Percentiles rank a stretch among this genome's conserved stretches.
These are phyloP conservation scores for Oppia nitens DNA, from an alignment of 1,140 invertebrate genomes.

Conservation along the genomic window DNA sequence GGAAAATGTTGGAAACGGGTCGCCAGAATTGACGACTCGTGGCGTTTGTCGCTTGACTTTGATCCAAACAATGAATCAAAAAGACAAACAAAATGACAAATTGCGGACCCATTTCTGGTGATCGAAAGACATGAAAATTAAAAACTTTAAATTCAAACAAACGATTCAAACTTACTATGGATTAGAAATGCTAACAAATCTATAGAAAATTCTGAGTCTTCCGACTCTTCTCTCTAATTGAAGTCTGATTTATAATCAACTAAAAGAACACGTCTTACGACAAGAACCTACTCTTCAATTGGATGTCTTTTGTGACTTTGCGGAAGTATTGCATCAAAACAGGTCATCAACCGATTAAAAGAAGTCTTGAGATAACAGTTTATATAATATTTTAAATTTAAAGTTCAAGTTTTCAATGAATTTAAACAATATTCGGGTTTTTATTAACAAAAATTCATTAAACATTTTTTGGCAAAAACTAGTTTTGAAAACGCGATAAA, in stretches of 20 bases:
- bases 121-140: too few relatives aligned
- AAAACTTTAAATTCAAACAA: too few relatives aligned
- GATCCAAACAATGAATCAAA: background rate
- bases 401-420: background rate
- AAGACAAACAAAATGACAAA: background rate
- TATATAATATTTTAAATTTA: background rate
- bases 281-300: background rate
- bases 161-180: too few relatives aligned
- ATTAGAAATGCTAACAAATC: too few relatives aligned
- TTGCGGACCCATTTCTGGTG: background rate
- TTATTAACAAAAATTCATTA: background rate
- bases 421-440: background rate
- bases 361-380: background rate
- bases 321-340: background rate
- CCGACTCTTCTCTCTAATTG: too few relatives aligned
- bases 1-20: background rate
- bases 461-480: background rate
- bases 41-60: background rate
- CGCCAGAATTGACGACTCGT: constrained; percentile 12
- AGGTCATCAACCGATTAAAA: background rate
- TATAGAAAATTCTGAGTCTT: too few relatives aligned
- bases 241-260: background rate
- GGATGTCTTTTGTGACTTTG: background rate
- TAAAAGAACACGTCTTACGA: background rate
- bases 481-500: too few relatives aligned